A percentile compares a stretch with the other conserved stretches of the same genome.
Evolutionary conservation across 2,797 vertebrate species (phyloP).

Genomic region (Okamejei kenojei): DNA sequence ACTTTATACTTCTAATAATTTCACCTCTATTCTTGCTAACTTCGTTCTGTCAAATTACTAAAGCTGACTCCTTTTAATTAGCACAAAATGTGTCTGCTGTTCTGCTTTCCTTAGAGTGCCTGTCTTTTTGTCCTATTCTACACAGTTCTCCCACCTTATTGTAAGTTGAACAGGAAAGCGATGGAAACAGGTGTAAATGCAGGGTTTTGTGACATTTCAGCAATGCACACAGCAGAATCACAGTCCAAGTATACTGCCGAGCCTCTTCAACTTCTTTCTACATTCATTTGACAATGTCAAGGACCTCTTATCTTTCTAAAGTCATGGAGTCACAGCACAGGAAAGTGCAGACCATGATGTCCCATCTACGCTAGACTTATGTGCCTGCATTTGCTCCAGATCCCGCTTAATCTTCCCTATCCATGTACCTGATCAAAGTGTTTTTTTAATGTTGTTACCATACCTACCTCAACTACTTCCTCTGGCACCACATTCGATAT

Average conservation of each 20-base stretch:
- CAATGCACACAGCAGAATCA: neutral
- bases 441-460: too few species aligned
- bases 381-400: too few species aligned
- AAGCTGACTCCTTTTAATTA: neutral
- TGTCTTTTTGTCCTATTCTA: neutral
- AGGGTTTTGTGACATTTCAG: neutral
- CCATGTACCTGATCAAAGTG: too few species aligned
- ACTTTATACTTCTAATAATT: neutral
- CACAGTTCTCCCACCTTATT: neutral
- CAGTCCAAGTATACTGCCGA: neutral
- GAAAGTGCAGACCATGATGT: too few species aligned
- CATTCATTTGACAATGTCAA: neutral
- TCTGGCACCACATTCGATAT: too few species aligned
- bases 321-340: too few species aligned
- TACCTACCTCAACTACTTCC: too few species aligned
- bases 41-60: neutral
- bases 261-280: neutral
- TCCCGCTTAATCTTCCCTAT: too few species aligned
- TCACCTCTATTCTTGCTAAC: neutral
- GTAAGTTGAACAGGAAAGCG: neutral
- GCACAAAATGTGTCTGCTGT: neutral
- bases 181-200: neutral
- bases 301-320: neutral
- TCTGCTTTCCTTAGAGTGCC: neutral
- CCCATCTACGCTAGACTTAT: too few species aligned